Percentiles rank a stretch among this genome's conserved stretches.
phyloP scores from a whole-genome alignment of 2,113 vertebrate species.

The Cyprinodon tularosa region DNA sequence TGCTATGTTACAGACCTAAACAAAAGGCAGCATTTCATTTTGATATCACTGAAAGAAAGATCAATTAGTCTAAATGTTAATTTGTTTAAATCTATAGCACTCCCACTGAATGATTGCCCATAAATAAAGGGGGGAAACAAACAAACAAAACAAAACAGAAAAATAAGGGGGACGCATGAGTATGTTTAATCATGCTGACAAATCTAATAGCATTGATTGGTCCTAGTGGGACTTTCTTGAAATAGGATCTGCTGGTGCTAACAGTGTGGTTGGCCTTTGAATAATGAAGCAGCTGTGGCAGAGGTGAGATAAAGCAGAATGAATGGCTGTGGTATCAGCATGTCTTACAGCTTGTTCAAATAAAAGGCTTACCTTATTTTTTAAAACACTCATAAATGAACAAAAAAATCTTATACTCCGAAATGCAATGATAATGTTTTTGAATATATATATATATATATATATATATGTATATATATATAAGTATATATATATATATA shows the following conservation, averaged over 20 bases:
- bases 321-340: conserved; percentile 43
- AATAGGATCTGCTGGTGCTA: conserved; percentile 50
- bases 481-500: too few species aligned
- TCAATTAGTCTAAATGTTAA: conserved; percentile 1
- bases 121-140: conserved; percentile 32
- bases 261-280: conserved; percentile 64
- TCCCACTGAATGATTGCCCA: conserved; percentile 40
- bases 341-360: background rate
- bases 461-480: too few species aligned
- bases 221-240: conserved; percentile 41
- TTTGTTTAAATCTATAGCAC: conserved; percentile 22
- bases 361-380: background rate
- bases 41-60: conserved; percentile 17
- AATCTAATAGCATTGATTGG: conserved; percentile 65
- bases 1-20: background rate
- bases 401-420: too few species aligned
- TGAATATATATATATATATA: too few species aligned
- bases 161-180: conserved; percentile 46
- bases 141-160: conserved; percentile 28
- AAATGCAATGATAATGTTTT: too few species aligned
- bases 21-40: conserved; percentile 1
- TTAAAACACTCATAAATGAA: background rate
- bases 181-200: conserved; percentile 55
- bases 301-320: conserved; percentile 34
- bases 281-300: conserved; percentile 59